phyloP scores from a whole-genome alignment of 2,797 vertebrate species.

The Syncerus caffer region DNA sequence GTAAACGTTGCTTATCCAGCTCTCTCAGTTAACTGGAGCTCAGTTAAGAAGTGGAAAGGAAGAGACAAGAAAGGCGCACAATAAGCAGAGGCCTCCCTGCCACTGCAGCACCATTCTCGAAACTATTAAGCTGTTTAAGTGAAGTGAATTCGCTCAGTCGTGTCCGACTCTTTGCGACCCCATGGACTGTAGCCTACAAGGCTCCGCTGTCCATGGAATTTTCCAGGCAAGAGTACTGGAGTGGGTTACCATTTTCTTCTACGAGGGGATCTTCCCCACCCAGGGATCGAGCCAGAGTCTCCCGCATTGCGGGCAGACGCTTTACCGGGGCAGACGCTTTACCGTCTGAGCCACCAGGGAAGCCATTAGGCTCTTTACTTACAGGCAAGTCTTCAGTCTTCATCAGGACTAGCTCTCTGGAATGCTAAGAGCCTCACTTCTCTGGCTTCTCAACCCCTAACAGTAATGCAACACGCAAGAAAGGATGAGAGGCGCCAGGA shows the following conservation, averaged over 20 bases:
- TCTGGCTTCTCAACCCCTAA: background rate
- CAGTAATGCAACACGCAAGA: accelerated
- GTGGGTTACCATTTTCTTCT: too few species aligned
- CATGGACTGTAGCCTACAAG: too few species aligned
- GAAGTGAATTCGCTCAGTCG: too few species aligned
- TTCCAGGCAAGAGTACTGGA: too few species aligned
- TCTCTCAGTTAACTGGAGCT: background rate
- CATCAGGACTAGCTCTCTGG: background rate
- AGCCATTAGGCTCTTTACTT: background rate
- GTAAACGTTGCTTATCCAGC: background rate
- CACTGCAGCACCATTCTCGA: too few species aligned
- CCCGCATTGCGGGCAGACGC: accelerated
- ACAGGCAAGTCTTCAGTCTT: background rate
- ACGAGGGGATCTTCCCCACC: too few species aligned
- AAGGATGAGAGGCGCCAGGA: background rate
- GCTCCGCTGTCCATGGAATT: too few species aligned
- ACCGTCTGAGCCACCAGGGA: too few species aligned
- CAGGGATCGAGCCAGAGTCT: accelerated
- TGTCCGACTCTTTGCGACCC: too few species aligned
- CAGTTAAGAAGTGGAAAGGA: background rate
- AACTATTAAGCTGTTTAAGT: background rate
- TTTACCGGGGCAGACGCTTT: too few species aligned
- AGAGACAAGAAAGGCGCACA: background rate
- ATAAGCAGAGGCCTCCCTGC: background rate
- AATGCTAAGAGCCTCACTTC: background rate